These are phyloP conservation scores for Aphis gossypii DNA, from an alignment of 1,140 invertebrate species.

Conservation along the genomic window DNA sequence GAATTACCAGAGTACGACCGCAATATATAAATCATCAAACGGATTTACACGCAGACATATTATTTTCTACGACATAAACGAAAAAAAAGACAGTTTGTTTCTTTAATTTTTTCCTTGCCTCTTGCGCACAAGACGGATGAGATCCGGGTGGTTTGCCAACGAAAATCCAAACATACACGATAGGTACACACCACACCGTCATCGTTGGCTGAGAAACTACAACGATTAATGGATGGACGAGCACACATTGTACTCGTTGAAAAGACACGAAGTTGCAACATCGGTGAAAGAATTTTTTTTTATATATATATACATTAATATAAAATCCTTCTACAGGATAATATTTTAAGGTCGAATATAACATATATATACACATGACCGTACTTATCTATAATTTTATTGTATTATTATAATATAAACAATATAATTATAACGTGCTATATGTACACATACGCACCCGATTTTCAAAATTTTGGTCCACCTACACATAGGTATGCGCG, in stretches of 20 bases:
- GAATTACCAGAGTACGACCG: not conserved
- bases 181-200: not conserved
- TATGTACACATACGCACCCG: not conserved
- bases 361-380: not conserved
- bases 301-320: not conserved
- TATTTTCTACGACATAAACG: not conserved
- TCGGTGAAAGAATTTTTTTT: not conserved
- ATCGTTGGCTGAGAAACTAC: not conserved
- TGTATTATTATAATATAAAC: not conserved
- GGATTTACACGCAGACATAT: not conserved
- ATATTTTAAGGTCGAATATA: not conserved
- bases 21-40: not conserved
- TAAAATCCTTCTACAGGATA: not conserved
- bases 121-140: not conserved
- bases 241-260: not conserved
- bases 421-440: not conserved
- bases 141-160: not conserved
- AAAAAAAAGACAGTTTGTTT: not conserved
- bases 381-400: not conserved
- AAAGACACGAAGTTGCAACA: not conserved
- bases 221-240: conserved; percentile 21
- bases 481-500: not conserved
- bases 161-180: not conserved
- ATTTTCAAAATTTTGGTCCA: conserved; percentile 2
- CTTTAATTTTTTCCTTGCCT: not conserved